phyloP scores from a whole-genome alignment of 1,140 invertebrate genomes.

The Caenorhabditis latens region DNA sequence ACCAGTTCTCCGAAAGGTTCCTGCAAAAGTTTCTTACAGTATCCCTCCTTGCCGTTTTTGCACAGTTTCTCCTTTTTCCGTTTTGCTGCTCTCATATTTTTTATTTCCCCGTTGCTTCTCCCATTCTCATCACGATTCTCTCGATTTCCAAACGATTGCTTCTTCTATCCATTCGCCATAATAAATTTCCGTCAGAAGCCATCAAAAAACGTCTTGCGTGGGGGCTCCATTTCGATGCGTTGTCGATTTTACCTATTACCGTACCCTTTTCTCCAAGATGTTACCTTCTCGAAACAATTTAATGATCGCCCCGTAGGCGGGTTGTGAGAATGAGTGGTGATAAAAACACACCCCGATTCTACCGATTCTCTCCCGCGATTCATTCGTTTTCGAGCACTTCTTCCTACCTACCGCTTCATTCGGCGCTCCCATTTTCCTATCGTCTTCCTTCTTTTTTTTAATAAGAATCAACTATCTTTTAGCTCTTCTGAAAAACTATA shows the following conservation, averaged over 20 bases:
- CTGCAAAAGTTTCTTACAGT: too few species aligned
- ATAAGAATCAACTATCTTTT: too few species aligned
- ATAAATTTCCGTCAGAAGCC: neutral
- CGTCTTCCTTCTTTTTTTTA: neutral
- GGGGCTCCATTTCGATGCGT: neutral
- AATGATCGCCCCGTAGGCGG: conserved; percentile 21
- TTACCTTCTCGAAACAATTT: conserved; percentile 1
- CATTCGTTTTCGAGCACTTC: conserved; percentile 9
- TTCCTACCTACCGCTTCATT: neutral
- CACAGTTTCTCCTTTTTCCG: too few species aligned
- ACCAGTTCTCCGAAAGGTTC: too few species aligned
- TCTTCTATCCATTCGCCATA: neutral
- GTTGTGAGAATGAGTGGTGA: neutral
- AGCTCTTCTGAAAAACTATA: neutral
- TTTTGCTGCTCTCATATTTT: too few species aligned
- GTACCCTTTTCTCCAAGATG: neutral
- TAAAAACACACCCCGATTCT: conserved; percentile 38
- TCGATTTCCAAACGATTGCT: neutral
- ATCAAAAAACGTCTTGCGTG: neutral
- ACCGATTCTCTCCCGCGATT: conserved; percentile 2
- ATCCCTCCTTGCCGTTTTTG: too few species aligned
- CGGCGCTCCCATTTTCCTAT: neutral
- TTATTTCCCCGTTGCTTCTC: neutral
- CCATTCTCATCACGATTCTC: neutral
- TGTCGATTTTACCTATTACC: neutral